phyloP scores from a whole-genome alignment of 2,113 vertebrate genomes.

The Abramis brama region DNA sequence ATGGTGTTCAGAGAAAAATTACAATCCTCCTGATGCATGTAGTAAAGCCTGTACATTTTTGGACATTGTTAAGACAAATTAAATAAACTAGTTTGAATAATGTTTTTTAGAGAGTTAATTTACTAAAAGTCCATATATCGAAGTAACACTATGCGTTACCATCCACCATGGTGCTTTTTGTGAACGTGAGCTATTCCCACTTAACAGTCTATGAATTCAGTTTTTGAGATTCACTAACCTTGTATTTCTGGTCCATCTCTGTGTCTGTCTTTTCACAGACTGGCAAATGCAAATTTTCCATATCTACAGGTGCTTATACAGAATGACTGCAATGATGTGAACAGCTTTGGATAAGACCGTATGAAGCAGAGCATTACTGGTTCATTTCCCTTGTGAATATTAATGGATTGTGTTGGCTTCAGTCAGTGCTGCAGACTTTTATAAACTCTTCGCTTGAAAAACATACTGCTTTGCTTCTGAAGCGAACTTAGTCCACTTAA shows the following conservation, averaged over 20 bases:
- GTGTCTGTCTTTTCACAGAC: not conserved
- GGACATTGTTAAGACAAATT: not conserved
- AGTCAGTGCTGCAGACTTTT: conserved; percentile 15
- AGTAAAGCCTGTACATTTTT: not conserved
- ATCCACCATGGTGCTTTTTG: not conserved
- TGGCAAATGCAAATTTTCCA: conserved; percentile 34
- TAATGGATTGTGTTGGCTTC: conserved; percentile 19
- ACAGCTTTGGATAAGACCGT: conserved; percentile 37
- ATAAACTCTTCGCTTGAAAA: not conserved
- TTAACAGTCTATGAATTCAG: not conserved
- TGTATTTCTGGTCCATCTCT: not conserved
- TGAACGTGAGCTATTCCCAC: not conserved
- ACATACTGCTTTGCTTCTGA: not conserved
- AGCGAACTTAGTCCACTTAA: not conserved
- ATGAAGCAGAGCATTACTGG: conserved; percentile 48
- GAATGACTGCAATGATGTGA: conserved; percentile 48
- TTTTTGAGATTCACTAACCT: not conserved
- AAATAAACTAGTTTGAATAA: not conserved
- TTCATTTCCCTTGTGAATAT: conserved; percentile 45
- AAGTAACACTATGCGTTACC: not conserved
- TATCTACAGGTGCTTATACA: conserved; percentile 20
- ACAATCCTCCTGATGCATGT: not conserved
- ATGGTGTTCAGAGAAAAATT: not conserved
- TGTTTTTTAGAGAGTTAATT: not conserved
- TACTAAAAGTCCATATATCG: not conserved